Percentiles rank a stretch among this genome's conserved stretches.
Conservation (phyloP, 2,113 vertebrate genomes). For the Fregetta grallaria region DNA sequence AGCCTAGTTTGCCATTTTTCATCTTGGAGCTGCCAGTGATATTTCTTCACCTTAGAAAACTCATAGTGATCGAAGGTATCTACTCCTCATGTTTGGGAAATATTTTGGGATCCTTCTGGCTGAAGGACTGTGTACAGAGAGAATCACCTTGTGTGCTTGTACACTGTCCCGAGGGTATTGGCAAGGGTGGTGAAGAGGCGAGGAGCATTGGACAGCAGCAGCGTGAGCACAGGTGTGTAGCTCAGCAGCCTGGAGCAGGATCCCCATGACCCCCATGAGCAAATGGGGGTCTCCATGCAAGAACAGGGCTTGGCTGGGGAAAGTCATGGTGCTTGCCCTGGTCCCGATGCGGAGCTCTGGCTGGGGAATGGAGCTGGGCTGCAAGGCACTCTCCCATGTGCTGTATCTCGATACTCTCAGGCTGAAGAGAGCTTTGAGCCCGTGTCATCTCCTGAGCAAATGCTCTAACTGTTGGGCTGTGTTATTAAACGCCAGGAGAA, state of each 20-base stretch:
- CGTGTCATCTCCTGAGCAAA: background rate
- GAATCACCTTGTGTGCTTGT: background rate
- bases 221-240: background rate
- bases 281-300: background rate
- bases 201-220: background rate
- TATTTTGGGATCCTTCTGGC: background rate
- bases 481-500: background rate
- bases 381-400: accelerated
- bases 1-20: background rate
- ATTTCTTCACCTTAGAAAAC: background rate
- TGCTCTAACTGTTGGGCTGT: background rate
- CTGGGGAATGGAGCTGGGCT: background rate
- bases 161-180: background rate
- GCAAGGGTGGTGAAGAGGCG: background rate
- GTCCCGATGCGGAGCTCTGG: background rate
- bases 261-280: background rate
- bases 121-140: background rate
- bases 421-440: background rate
- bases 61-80: accelerated
- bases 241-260: background rate
- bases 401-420: background rate
- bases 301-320: background rate
- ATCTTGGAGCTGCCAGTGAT: background rate
- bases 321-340: background rate
- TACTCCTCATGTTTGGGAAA: background rate